Base-by-base conservation (phyloP, 2,797 vertebrate genomes). In the Adrianichthys oophorus region DNA sequence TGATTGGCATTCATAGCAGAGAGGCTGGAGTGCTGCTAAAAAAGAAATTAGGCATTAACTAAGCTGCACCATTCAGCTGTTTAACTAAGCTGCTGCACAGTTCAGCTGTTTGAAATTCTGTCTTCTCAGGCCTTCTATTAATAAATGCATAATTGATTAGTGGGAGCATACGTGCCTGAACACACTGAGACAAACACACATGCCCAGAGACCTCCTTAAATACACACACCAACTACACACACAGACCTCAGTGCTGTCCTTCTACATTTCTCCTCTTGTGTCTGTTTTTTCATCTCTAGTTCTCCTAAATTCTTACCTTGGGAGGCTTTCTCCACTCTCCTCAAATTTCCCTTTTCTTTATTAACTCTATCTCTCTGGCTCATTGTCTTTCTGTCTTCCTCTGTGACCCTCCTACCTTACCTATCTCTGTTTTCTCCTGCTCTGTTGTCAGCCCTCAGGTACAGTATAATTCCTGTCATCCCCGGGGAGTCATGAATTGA, bases 71-170 rank as follows among this genome's bases (percentile, higher is more conserved):
- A 87, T 90, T 90, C 87, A 89, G 88, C 88, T 90, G 87, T 90
- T 89, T 87, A 87, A 88, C 87, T 89, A 90, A 90, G 88, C 88
- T 82, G 86, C 86, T 83, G 87, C 86, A 82, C 74, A 79, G 85
- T 89, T 89, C 85, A 85, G 85, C 87, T 88, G 85, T 89, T 89
- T 89, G 86, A 90, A 89, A 91, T 86, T 83, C 87, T 86, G 84
- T 89, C 87, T 90, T 90, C 87, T 90, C 89, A 89, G 85, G 83
- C 85, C 83, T 86, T 84, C 88, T 90, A 85, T 89, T 91, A 91
- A 91, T 90, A 86, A 88, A 90, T 90, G 81, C 89, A 90, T 89
- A 90, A 91, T 91, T 91, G 86, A 91, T 87, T 85, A 85, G 76
- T 75, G 79, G 63, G 74, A 73, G 83, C 75, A 84, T 83, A 87